Percentiles rank a stretch among this genome's conserved stretches.
phyloP scores from a whole-genome alignment of 2,797 vertebrate genomes.

The Falco peregrinus region DNA sequence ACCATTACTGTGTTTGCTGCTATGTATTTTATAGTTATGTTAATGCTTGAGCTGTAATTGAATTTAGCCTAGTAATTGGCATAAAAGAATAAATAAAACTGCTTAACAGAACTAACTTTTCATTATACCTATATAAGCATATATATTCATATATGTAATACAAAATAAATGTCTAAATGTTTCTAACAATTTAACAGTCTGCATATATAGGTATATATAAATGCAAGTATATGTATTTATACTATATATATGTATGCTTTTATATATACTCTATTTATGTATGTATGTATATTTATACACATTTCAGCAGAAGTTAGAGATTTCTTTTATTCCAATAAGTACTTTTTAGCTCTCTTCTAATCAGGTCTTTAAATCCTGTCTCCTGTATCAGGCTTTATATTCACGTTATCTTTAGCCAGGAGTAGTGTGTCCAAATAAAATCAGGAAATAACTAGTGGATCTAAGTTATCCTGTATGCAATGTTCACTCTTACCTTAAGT shows the following conservation, averaged over 20 bases:
- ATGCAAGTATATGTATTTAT: not conserved
- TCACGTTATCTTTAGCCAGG: not conserved
- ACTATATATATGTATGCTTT: not conserved
- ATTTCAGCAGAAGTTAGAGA: not conserved
- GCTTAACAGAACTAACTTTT: not conserved
- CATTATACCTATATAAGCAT: not conserved
- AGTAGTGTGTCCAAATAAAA: not conserved
- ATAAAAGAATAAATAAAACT: not conserved
- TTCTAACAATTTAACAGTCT: not conserved
- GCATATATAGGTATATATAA: not conserved
- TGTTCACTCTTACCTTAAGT: not conserved
- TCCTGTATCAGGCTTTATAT: not conserved
- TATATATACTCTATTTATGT: not conserved
- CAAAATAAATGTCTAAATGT: not conserved
- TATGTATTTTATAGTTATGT: not conserved
- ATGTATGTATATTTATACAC: not conserved
- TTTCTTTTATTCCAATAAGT: not conserved
- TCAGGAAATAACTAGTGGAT: not conserved
- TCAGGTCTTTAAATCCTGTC: not conserved
- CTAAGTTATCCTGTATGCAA: not conserved
- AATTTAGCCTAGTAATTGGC: not conserved
- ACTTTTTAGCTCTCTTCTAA: not conserved
- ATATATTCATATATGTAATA: not conserved
- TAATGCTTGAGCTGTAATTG: not conserved
- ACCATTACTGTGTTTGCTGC: not conserved